Evolutionary conservation across 2,797 vertebrate species (phyloP).

Genomic region (Oreonectes daqikongensis): DNA sequence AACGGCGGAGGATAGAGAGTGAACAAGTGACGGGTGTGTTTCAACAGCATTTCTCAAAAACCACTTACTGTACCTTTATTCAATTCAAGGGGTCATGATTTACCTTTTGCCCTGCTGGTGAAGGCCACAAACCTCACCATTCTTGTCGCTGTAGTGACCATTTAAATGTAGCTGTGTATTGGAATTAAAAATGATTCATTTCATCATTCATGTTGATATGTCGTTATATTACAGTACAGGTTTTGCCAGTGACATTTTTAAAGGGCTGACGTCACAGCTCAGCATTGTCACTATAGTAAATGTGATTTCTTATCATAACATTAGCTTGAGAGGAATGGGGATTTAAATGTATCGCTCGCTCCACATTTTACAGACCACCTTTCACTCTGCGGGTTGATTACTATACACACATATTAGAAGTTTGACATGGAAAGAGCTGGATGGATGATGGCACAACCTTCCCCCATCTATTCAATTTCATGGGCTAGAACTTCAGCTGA

Average conservation of each 20-base stretch:
- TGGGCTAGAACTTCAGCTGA: conserved; percentile 56
- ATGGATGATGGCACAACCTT: conserved; percentile 19
- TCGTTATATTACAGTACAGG: not conserved
- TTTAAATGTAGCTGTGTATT: not conserved
- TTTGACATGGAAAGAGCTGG: conserved; percentile 18
- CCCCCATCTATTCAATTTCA: conserved; percentile 55
- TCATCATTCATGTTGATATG: not conserved
- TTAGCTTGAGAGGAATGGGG: not conserved
- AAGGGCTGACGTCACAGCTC: not conserved
- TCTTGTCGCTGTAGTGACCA: not conserved
- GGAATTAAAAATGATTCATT: not conserved
- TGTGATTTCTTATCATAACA: not conserved
- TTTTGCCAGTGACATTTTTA: not conserved
- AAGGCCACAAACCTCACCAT: not conserved
- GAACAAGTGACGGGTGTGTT: too few relatives aligned
- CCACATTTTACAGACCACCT: not conserved
- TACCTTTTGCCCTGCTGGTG: not conserved
- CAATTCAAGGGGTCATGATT: not conserved
- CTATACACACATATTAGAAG: conserved; percentile 2
- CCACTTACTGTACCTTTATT: too few relatives aligned
- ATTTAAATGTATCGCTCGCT: not conserved
- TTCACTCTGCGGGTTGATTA: conserved; percentile 25
- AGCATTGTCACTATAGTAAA: not conserved
- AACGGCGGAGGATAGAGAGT: too few relatives aligned
- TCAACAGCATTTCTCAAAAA: too few relatives aligned